phyloP scores from a whole-genome alignment of 2,888 invertebrate species.

The Chelonus formosanus region DNA sequence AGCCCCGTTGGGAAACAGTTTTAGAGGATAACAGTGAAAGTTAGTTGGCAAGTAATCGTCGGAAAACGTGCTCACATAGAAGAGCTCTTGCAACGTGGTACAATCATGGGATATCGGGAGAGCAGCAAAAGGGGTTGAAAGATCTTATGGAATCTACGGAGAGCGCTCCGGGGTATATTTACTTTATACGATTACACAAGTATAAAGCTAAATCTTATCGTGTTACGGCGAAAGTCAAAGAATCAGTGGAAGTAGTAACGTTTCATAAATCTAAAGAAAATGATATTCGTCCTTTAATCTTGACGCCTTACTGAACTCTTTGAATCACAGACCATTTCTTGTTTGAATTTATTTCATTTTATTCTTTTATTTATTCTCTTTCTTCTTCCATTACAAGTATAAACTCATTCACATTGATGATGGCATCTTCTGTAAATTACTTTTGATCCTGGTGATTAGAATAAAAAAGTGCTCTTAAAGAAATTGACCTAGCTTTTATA shows the following conservation, averaged over 20 bases:
- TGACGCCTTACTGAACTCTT: slow-evolving; percentile 2
- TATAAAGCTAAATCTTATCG: slow-evolving; percentile 11
- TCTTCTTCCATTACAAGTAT: not conserved
- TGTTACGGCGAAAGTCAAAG: not conserved
- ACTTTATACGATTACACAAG: slow-evolving; percentile 13
- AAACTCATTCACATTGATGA: slow-evolving; percentile 14
- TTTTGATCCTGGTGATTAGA: slow-evolving; percentile 5
- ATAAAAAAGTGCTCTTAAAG: slow-evolving; percentile 7
- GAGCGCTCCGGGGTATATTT: slow-evolving; percentile 19
- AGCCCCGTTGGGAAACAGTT: slow-evolving; percentile 28
- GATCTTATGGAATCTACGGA: slow-evolving; percentile 16
- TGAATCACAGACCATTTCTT: slow-evolving; percentile 8
- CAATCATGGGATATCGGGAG: slow-evolving; percentile 40
- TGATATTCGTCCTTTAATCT: slow-evolving; percentile 18
- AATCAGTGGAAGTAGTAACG: not conserved
- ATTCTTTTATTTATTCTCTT: slow-evolving; percentile 8
- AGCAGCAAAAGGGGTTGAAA: slow-evolving; percentile 30
- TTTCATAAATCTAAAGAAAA: not conserved
- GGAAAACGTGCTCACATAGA: slow-evolving; percentile 24
- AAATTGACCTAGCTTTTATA: not conserved
- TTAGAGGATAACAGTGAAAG: slow-evolving; percentile 46
- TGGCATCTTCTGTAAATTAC: slow-evolving; percentile 4
- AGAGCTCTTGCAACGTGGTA: slow-evolving; percentile 6
- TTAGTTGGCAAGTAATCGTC: slow-evolving; percentile 47
- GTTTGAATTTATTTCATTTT: not conserved